Percentiles rank a stretch among this genome's conserved stretches.
phyloP scores from a whole-genome alignment of 2,113 vertebrate species.

The Glaucidium brasilianum region DNA sequence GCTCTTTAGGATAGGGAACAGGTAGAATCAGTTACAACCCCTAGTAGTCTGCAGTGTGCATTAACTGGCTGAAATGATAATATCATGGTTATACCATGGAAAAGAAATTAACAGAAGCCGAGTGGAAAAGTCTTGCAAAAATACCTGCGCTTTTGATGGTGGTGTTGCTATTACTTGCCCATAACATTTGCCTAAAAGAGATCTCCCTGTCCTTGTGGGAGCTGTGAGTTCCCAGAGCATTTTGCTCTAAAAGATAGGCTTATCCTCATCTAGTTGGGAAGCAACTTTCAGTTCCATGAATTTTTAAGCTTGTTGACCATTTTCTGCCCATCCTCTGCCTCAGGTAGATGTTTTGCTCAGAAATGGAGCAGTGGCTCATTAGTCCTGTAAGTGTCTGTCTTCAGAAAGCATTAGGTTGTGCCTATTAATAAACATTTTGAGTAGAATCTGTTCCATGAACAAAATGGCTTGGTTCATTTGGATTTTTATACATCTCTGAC shows the following conservation, averaged over 20 bases:
- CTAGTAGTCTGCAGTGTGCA: background rate
- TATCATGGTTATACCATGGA: background rate
- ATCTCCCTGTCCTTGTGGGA: background rate
- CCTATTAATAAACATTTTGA: background rate
- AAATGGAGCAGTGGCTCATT: background rate
- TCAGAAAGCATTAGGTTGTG: background rate
- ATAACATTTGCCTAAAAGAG: background rate
- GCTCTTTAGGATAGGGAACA: background rate
- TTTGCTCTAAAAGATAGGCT: background rate
- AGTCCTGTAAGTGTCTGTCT: background rate
- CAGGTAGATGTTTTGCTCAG: background rate
- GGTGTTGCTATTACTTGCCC: background rate
- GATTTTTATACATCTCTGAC: background rate
- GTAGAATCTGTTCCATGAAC: background rate
- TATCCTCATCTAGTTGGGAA: background rate
- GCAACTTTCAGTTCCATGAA: background rate
- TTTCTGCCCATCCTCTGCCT: background rate
- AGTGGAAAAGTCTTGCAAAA: background rate
- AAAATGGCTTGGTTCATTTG: background rate
- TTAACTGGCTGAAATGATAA: background rate
- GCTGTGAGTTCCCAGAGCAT: background rate
- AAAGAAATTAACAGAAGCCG: background rate
- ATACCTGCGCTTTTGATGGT: background rate
- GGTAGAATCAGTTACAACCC: background rate
- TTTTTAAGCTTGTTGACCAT: background rate